A percentile compares a stretch with the other conserved stretches of the same genome.
phyloP scores from a whole-genome alignment of 92 coral and sea anemone species.

The Anthopleura xanthogrammica region DNA sequence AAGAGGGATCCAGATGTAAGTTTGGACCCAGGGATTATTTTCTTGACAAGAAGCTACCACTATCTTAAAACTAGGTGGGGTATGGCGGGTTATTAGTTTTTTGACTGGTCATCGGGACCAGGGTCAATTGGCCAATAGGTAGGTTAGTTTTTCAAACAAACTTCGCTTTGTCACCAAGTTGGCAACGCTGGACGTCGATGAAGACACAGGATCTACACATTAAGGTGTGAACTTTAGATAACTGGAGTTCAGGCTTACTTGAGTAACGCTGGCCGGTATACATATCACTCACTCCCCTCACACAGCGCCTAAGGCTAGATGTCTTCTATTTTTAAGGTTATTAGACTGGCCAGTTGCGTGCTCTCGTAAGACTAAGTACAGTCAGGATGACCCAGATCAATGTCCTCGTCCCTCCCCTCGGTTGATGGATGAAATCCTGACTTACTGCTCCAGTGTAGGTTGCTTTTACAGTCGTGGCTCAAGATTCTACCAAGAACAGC shows the following conservation, averaged over 20 bases:
- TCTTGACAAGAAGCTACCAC: constrained; percentile 4
- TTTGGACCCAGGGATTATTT: background rate
- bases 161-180: background rate
- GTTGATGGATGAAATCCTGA: background rate
- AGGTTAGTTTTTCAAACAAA: background rate
- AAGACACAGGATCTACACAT: background rate
- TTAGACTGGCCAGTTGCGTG: background rate
- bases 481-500: background rate
- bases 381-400: background rate
- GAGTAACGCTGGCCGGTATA: background rate
- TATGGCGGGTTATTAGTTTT: background rate
- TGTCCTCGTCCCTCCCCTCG: background rate
- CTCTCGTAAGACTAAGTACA: background rate
- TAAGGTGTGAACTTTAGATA: background rate
- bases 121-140: background rate
- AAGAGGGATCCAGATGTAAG: background rate
- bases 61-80: background rate
- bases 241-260: background rate
- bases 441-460: background rate
- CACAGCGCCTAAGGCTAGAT: background rate
- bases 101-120: too few relatives aligned
- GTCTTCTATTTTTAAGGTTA: too few relatives aligned
- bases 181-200: background rate
- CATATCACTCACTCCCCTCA: background rate
- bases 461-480: background rate